These are phyloP conservation scores for Eurytoma californica DNA, from an alignment of 2,888 invertebrate genomes.

Conservation along the genomic window DNA sequence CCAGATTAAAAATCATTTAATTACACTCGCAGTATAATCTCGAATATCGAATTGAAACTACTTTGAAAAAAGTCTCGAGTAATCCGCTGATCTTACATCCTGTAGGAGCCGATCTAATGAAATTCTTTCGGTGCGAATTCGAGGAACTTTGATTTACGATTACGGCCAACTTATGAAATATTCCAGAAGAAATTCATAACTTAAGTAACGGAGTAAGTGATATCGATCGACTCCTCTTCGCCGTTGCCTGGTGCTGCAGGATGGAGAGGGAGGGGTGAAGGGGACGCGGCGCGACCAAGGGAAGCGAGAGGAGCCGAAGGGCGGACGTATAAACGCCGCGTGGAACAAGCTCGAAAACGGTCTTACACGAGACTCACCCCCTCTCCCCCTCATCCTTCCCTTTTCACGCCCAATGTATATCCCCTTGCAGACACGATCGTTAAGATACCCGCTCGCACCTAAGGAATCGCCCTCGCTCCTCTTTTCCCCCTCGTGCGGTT, in stretches of 20 bases:
- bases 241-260: too few species aligned
- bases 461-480: constrained; percentile 52
- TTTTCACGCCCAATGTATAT: constrained; percentile 70
- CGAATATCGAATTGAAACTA: too few species aligned
- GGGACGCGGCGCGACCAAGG: background rate
- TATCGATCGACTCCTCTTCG: constrained; percentile 36
- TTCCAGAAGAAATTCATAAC: constrained; percentile 39
- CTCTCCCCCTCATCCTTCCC: constrained; percentile 50
- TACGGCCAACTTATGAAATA: constrained; percentile 19
- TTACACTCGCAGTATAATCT: too few species aligned
- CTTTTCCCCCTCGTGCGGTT: constrained; percentile 17
- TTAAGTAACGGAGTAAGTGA: constrained; percentile 32
- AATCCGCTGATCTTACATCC: background rate
- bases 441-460: constrained; percentile 68
- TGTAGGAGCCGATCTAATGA: background rate
- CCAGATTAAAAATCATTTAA: too few species aligned
- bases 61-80: too few species aligned
- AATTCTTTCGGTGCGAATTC: background rate
- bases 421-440: constrained; percentile 68
- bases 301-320: background rate
- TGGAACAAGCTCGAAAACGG: constrained; percentile 33
- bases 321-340: constrained; percentile 1
- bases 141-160: constrained; percentile 4
- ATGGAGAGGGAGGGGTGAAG: background rate
- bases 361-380: background rate